A percentile compares a stretch with the other conserved stretches of the same genome.
Evolutionary conservation across 2,113 vertebrate species (phyloP).

Genomic region (Glaucomys volans): DNA sequence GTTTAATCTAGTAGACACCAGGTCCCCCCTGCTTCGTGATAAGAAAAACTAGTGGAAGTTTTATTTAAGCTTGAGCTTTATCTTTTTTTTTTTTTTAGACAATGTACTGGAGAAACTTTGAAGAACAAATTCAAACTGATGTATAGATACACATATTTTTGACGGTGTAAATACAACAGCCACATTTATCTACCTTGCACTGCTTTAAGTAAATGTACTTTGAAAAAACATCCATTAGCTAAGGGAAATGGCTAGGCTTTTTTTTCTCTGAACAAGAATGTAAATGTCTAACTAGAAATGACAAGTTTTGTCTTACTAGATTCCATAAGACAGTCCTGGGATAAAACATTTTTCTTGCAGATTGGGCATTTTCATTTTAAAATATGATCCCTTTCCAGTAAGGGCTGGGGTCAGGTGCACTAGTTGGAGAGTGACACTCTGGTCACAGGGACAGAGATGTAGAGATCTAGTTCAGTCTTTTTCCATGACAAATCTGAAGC

Average conservation of each 20-base stretch:
- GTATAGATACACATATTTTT: slow-evolving; percentile 48
- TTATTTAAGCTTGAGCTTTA: slow-evolving; percentile 66
- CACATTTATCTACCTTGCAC: slow-evolving; percentile 71
- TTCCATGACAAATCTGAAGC: neutral
- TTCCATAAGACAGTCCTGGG: slow-evolving; percentile 25
- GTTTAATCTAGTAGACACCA: neutral
- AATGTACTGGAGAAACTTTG: slow-evolving; percentile 67
- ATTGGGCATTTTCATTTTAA: slow-evolving; percentile 8
- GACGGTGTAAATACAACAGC: slow-evolving; percentile 83
- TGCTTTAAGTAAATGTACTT: slow-evolving; percentile 69
- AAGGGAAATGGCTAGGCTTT: neutral
- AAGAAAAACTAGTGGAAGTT: neutral
- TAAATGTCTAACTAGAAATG: slow-evolving; percentile 61
- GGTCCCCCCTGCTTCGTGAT: neutral
- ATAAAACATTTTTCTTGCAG: slow-evolving; percentile 1
- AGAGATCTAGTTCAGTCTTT: neutral
- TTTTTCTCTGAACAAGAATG: slow-evolving; percentile 46
- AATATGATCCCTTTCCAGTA: neutral
- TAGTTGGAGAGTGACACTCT: neutral
- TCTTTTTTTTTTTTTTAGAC: slow-evolving; percentile 56
- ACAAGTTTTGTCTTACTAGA: neutral
- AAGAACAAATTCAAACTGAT: slow-evolving; percentile 66
- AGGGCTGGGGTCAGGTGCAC: neutral
- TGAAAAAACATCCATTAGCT: slow-evolving; percentile 48
- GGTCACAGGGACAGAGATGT: neutral